These are phyloP conservation scores for Athalia circularis DNA, from an alignment of 2,888 invertebrate species.

Conservation along the genomic window DNA sequence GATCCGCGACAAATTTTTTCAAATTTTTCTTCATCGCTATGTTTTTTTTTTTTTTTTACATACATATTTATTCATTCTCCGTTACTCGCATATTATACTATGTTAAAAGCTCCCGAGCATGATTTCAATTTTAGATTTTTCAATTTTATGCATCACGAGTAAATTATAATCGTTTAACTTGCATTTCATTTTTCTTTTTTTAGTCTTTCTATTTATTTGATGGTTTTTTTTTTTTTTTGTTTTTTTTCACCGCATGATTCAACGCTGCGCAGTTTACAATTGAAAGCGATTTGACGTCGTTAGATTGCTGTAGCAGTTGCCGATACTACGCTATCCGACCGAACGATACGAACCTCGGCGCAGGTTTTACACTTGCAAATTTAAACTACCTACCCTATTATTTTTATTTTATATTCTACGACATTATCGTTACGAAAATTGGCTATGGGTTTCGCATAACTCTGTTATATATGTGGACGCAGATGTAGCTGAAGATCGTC, in stretches of 20 bases:
- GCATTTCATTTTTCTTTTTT: no score
- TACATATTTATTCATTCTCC: no score
- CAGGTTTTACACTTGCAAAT: conserved; percentile 32
- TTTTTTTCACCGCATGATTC: not conserved
- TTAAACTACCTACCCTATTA: conserved; percentile 2
- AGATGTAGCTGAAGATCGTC: not conserved
- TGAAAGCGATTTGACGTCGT: conserved; percentile 8
- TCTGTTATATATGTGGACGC: not conserved
- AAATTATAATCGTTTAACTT: no score
- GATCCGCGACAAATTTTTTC: not conserved
- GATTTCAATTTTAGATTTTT: no score
- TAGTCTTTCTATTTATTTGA: no score
- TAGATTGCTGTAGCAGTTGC: no score
- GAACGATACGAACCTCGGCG: conserved; percentile 3
- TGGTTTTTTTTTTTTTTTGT: no score
- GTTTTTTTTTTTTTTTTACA: no score
- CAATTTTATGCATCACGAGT: no score
- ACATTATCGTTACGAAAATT: conserved; percentile 33
- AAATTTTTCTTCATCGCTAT: not conserved
- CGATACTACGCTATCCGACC: no score
- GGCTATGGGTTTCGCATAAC: conserved; percentile 5
- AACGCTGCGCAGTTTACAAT: conserved; percentile 9
- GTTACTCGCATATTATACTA: no score
- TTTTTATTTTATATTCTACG: conserved; percentile 30
- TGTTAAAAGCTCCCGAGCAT: no score